Percentiles rank a stretch among this genome's conserved stretches.
These are phyloP conservation scores for Lanius ludovicianus DNA, from an alignment of 2,113 vertebrate genomes.

Conservation along the genomic window DNA sequence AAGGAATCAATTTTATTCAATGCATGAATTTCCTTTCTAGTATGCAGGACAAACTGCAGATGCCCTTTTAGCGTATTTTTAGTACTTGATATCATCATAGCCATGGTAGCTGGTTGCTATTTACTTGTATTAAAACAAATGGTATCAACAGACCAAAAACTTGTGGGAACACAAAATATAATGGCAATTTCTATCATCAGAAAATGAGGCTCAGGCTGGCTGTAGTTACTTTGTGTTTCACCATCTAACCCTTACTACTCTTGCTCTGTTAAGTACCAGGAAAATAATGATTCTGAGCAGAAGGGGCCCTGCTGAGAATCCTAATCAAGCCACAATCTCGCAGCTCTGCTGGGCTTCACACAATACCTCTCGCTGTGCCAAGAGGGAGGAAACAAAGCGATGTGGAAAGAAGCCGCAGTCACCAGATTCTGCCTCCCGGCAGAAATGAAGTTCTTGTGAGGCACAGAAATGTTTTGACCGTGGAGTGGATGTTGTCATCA, in stretches of 20 bases:
- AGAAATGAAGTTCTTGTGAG: neutral
- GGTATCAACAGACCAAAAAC: neutral
- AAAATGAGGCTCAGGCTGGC: neutral
- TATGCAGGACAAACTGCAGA: neutral
- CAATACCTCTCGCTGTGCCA: neutral
- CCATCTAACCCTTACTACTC: neutral
- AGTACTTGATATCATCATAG: neutral
- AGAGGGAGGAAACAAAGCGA: neutral
- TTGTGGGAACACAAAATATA: neutral
- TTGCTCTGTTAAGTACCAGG: neutral
- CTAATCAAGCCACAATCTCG: neutral
- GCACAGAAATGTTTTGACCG: neutral
- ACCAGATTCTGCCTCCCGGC: neutral
- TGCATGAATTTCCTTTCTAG: neutral
- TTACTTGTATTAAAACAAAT: slow-evolving; percentile 5
- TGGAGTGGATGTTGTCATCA: neutral
- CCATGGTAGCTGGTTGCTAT: slow-evolving; percentile 18
- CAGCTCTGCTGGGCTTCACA: neutral
- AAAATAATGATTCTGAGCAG: neutral
- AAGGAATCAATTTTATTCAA: neutral
- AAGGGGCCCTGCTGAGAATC: neutral
- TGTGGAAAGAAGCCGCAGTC: neutral
- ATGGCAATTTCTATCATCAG: neutral
- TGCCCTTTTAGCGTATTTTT: neutral
- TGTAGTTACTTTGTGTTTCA: neutral